Base-by-base conservation (phyloP, 2,797 vertebrate genomes). In the Pipistrellus pygmaeus region DNA sequence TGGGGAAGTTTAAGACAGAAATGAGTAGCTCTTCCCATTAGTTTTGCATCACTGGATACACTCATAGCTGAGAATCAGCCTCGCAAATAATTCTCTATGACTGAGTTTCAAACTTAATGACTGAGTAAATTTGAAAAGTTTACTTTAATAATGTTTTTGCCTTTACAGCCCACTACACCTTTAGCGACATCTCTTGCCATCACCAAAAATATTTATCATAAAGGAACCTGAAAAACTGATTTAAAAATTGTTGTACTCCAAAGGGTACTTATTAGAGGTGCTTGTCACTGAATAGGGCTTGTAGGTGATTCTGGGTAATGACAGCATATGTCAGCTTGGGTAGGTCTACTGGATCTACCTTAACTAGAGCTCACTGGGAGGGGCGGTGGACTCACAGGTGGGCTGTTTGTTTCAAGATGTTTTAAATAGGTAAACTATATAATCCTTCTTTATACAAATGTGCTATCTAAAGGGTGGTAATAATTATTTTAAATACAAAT, bases 301-400 rank as follows among this genome's bases (percentile, higher is more conserved):
- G 18, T 1, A 11, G 0, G 2, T 1, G 18, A 35, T 12, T 57
- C 38, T 4, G 4, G 0, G 3, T 27, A 15, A 27, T 20, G 46
- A 27, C 4, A 5, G 55, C 4, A 38, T 30, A 46, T 30, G 30
- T 53, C 12, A 27, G 25, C 8, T 11, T 23, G 15, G 14, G 2
- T n/a, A 30, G 62, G 30, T 64, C 6, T 17, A 4, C 9, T 0
- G 46, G 32, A 11, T 62, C 9, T 20, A 5, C 12, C 21, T n/a
- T 53, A 51, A 23, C 13, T 25, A 23, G 4, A 72, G 35, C 2
- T 17, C 32, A 6, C 7, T 27, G 11, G 57, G 57, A 62, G 57
- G 57, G 2, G 0, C 25, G 13, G 57, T 62, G 57, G 12, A 30
- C 25, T 62, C 57, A 62, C 25, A 62, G 57, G 30, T 57, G 8